Conservation (phyloP, 2,888 invertebrate genomes). For the Cataglyphis rosenhaueri region DNA sequence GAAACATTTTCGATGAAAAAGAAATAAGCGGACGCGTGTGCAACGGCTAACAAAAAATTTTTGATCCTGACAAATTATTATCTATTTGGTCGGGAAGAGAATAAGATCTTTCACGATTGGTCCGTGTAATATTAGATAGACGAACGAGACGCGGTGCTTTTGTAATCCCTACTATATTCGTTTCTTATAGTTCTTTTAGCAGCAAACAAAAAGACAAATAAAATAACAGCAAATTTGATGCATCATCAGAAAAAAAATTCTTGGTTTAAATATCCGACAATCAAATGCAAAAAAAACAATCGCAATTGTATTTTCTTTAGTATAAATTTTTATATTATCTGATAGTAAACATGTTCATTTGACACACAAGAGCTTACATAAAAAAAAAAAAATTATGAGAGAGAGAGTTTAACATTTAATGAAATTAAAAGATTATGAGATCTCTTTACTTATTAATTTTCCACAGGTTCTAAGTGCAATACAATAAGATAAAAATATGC, state of each 20-base stretch:
- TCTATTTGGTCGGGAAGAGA: neutral
- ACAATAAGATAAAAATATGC: neutral
- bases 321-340: neutral
- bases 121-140: slow-evolving; percentile 34
- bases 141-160: slow-evolving; percentile 20
- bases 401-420: neutral
- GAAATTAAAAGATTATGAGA: neutral
- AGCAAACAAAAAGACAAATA: slow-evolving; percentile 10
- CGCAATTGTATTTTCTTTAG: neutral
- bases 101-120: slow-evolving; percentile 11
- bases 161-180: neutral
- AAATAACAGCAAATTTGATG: neutral
- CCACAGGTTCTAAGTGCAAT: neutral
- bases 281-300: neutral
- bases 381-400: neutral
- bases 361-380: neutral
- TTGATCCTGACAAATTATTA: slow-evolving; percentile 42
- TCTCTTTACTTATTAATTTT: neutral
- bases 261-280: neutral
- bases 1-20: slow-evolving; percentile 35
- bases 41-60: slow-evolving; percentile 24
- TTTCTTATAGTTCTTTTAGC: slow-evolving; percentile 7
- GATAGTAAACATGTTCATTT: neutral
- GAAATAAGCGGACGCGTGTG: slow-evolving; percentile 13
- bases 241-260: neutral